These are phyloP conservation scores for Dryobota labecula DNA, from an alignment of 2,888 invertebrate genomes.

Conservation along the genomic window DNA sequence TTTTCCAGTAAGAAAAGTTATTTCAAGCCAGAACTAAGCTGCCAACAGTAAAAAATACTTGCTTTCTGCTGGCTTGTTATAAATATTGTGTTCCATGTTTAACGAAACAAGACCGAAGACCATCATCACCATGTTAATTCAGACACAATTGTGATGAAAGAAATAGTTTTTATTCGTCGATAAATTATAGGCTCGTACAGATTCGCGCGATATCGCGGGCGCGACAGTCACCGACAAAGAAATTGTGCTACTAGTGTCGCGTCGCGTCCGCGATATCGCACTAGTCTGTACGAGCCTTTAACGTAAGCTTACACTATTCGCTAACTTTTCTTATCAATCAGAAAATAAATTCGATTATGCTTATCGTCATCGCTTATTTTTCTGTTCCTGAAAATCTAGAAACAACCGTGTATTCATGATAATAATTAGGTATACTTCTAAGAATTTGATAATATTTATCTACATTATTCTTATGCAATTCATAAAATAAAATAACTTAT, in stretches of 20 bases:
- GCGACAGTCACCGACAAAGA: too few relatives aligned
- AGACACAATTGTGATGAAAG: background rate
- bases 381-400: background rate
- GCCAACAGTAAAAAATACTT: conserved; percentile 30
- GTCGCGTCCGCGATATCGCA: too few relatives aligned
- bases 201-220: too few relatives aligned
- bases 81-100: conserved; percentile 7
- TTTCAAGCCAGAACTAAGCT: conserved; percentile 1
- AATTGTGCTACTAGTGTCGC: too few relatives aligned
- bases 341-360: background rate
- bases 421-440: too few relatives aligned
- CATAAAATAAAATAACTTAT: too few relatives aligned
- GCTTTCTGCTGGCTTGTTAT: conserved; percentile 4
- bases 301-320: background rate
- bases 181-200: too few relatives aligned
- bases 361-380: background rate
- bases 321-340: background rate
- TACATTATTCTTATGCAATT: too few relatives aligned
- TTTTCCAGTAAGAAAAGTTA: conserved; percentile 22
- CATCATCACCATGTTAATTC: background rate
- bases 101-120: conserved; percentile 11
- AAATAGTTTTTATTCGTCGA: background rate
- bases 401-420: too few relatives aligned
- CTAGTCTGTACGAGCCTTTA: too few relatives aligned
- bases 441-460: too few relatives aligned